Evolutionary conservation across 2,113 vertebrate genomes (phyloP).

Genomic region (Taxidea taxus): DNA sequence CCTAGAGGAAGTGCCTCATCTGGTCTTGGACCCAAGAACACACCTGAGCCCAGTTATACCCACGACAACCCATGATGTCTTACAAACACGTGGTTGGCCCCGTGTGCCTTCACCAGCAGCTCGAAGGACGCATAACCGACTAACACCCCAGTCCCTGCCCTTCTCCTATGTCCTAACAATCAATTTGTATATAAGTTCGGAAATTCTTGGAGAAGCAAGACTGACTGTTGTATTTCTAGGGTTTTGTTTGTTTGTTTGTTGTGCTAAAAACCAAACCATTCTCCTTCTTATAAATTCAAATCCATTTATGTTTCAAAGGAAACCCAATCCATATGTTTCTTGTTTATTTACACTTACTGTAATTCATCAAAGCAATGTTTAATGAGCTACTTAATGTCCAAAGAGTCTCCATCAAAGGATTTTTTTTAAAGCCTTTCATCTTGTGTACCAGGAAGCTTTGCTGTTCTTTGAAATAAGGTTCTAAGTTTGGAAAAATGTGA

Average conservation of each 20-base stretch:
- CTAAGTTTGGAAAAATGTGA: constrained; percentile 70
- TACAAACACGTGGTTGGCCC: background rate
- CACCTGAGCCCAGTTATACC: background rate
- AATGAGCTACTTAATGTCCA: constrained; percentile 62
- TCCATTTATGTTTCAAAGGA: constrained; percentile 56
- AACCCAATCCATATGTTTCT: constrained; percentile 67
- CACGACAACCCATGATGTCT: background rate
- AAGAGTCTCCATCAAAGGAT: constrained; percentile 26
- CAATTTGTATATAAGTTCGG: background rate
- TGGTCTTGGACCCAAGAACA: background rate
- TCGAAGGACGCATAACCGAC: background rate
- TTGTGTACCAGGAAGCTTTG: constrained; percentile 55
- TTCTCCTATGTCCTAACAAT: background rate
- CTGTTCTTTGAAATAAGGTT: constrained; percentile 62
- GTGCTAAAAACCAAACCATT: background rate
- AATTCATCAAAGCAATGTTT: constrained; percentile 68
- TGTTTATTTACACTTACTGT: constrained; percentile 69
- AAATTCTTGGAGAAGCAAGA: background rate
- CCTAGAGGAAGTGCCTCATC: background rate
- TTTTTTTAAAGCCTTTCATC: constrained; percentile 64
- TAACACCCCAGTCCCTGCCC: background rate
- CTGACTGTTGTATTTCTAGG: background rate
- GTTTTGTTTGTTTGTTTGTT: constrained; percentile 41
- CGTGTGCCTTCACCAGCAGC: no score
- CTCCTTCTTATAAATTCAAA: constrained; percentile 47